phyloP scores from a whole-genome alignment of 2,113 vertebrate genomes.

The Hyaena hyaena region DNA sequence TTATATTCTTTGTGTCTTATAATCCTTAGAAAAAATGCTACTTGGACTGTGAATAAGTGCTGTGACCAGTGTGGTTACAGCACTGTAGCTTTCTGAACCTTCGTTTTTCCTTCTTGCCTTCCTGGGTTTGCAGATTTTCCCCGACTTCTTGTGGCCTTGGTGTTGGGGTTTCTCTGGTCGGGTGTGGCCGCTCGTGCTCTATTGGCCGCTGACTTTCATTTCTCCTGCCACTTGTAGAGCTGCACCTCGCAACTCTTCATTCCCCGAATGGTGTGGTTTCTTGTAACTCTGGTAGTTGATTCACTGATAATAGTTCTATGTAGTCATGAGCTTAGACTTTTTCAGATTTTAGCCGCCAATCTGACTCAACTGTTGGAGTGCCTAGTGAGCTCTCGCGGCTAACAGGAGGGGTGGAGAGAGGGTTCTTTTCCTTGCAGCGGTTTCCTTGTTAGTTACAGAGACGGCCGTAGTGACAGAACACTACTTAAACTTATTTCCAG shows the following conservation, averaged over 20 bases:
- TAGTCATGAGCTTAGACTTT: slow-evolving; percentile 54
- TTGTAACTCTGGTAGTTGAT: slow-evolving; percentile 70
- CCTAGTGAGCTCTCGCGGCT: neutral
- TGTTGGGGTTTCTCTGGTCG: neutral
- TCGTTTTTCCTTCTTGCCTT: neutral
- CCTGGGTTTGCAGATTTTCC: neutral
- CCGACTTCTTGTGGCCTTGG: neutral
- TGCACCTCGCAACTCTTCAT: slow-evolving; percentile 58
- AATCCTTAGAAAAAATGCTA: neutral
- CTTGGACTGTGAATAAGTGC: neutral
- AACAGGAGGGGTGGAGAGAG: neutral
- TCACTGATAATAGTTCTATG: slow-evolving; percentile 63
- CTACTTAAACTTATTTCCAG: neutral
- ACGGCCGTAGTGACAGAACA: neutral
- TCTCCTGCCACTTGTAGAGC: neutral
- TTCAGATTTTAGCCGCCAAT: slow-evolving; percentile 22
- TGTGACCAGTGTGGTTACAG: fast-evolving
- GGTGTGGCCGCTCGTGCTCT: neutral
- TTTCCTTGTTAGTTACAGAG: slow-evolving; percentile 19
- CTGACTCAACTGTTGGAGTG: slow-evolving; percentile 59
- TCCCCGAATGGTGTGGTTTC: slow-evolving; percentile 72
- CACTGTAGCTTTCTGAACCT: neutral
- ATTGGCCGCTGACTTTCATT: slow-evolving; percentile 42
- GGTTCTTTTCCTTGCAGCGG: neutral
- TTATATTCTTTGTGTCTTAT: too few relatives aligned